Base-by-base conservation (phyloP, 2,888 invertebrate genomes). In the Ochropleura leucogaster region DNA sequence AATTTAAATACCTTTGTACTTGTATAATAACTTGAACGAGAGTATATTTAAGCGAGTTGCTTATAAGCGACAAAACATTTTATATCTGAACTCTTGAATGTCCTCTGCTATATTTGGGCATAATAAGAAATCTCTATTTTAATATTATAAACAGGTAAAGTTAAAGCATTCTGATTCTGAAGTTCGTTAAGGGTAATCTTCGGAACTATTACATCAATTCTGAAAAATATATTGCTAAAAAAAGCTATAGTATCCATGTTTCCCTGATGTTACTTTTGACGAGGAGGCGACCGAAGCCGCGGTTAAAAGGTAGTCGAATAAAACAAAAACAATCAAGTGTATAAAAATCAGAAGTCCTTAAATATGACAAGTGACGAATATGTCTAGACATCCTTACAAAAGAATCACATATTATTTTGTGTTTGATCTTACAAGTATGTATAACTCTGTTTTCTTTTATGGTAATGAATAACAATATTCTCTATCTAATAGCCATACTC, bases 401-500 rank as follows among this genome's bases (percentile, higher is more conserved):
- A 60, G 18, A 16, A 12, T 16, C 0, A 20, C 40, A 16, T n/a
- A 53, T 60, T 53, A 67, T 64, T 53, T 7, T 30, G 42, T 47
- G 8, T n/a, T 6, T 44, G 59, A 46, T 47, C 30, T 10, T 53
- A 30, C 30, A 30, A 30, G 30, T 30, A 18, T 64, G 30, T 42
- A 40, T 57, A 20, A 79, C 12, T 72, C 51, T 53, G 18, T 70
- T 49, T 42, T 64, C 42, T 51, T 59, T 79, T 53, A 72, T 71
- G 57, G 10, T 40, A 59, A 71, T 60, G 1, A 79, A 53, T 59
- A 40, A 51, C 4, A 30, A n/a, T 5, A 20, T 76, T 44, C 18
- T 62, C 16, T 8, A 53, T 60, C 9, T 18, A 20, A 18, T 20
- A 49, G 47, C 16, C 46, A 12, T 12, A 18, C 6, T 49, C 40